Base-by-base conservation (phyloP, 2,113 vertebrate species). In the Eretmochelys imbricata region DNA sequence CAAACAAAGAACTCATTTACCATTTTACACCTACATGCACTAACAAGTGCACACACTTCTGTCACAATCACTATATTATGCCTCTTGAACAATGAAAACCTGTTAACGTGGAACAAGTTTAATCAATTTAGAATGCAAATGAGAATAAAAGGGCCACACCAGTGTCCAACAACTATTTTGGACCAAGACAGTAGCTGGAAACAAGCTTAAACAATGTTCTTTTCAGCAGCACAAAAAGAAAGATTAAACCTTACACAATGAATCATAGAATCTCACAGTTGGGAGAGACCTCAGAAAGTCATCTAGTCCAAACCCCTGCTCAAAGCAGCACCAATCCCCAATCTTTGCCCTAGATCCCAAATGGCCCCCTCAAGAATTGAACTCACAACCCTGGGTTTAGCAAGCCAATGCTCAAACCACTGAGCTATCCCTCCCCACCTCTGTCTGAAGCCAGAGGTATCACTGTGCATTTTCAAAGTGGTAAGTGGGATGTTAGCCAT, bases 91-190 rank as follows among this genome's bases (percentile, higher is more conserved):
- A 97, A 96, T 95, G 89, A 49, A 92, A 96, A 97, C 69, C 88
- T 95, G 76, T 93, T 97, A 95, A 91, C 94, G 82, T 93, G 82
- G 62, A 59, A 87, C 93, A 97, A 96, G 91, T 95, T 97, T 85
- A 86, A 93, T 90, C 91, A 92, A 95, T 97, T 98, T 95, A 94
- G 87, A 96, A 95, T 97, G 95, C 96, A 98, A 97, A 97, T 97
- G 57, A 96, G 92, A 96, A 95, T 54, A 94, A 88, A 98, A 96
- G 25, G 27, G 46, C 94, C 48, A 65, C 88, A 75, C 87, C 38
- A 50, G 89, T 14, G 5, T 83, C 91, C 93, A 87, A 81, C 92
- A 91, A 78, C 72, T 86, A 53, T 46, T 79, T 59, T 88, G 27
- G 54, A 79, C 54, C 75, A 89, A 93, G 48, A 89, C 72, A 96